Conservation (phyloP, 2,113 vertebrate genomes). For the Scatophagus argus region DNA sequence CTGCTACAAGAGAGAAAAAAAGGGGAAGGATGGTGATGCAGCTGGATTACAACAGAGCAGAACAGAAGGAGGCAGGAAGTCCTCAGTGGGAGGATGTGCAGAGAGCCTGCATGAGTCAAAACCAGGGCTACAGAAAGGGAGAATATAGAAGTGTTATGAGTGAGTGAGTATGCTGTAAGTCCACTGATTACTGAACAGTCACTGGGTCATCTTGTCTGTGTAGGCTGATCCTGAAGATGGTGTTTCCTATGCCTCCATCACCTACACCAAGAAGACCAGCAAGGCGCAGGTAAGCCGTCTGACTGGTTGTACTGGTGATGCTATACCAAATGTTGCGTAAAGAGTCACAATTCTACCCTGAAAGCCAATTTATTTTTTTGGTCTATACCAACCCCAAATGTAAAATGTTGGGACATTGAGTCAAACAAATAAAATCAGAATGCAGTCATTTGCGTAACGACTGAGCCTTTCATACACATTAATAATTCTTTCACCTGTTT, state of each 20-base stretch:
- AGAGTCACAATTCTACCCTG: too few species aligned
- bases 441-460: too few species aligned
- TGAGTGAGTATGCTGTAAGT: neutral
- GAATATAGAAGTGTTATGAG: neutral
- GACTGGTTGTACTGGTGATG: neutral
- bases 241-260: conserved; percentile 26
- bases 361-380: too few species aligned
- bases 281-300: neutral
- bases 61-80: neutral
- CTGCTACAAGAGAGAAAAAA: neutral
- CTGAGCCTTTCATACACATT: too few species aligned
- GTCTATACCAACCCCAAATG: too few species aligned
- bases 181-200: neutral
- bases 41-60: too few species aligned
- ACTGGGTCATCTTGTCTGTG: neutral
- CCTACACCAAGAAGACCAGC: neutral
- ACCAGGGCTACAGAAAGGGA: neutral
- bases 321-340: too few species aligned
- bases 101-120: too few species aligned
- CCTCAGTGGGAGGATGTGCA: too few species aligned
- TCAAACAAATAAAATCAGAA: too few species aligned
- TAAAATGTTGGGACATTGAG: too few species aligned
- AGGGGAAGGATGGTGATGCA: neutral
- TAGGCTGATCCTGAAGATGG: conserved; percentile 22
- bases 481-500: too few species aligned